phyloP scores from a whole-genome alignment of 1,140 invertebrate species.

The Diorhabda sublineata region DNA sequence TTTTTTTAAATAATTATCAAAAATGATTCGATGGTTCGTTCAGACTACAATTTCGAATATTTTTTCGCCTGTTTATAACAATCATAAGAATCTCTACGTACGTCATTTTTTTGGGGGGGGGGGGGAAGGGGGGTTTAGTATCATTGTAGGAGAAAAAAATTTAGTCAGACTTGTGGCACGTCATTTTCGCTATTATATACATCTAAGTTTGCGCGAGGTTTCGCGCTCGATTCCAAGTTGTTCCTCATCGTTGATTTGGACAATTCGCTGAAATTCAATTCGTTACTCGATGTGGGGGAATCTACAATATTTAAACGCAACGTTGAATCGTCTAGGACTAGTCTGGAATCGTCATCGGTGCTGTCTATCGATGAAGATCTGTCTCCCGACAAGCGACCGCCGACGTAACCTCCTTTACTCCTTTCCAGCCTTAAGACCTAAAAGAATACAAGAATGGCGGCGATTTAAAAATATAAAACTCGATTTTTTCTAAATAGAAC shows the following conservation, averaged over 20 bases:
- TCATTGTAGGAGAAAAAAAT: no score
- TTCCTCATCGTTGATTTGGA: slow-evolving; percentile 4
- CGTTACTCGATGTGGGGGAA: slow-evolving; percentile 34
- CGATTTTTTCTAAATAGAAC: no score
- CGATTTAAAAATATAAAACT: no score
- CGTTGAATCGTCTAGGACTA: slow-evolving; percentile 42
- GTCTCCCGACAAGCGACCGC: slow-evolving; percentile 30
- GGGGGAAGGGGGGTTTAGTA: no score
- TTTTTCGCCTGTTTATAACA: no score
- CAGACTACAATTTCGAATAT: no score
- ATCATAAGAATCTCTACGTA: no score
- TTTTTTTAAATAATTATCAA: no score
- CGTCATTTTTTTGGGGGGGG: no score
- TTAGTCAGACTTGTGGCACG: slow-evolving; percentile 22
- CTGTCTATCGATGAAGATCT: slow-evolving; percentile 43
- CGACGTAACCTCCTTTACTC: slow-evolving; percentile 27
- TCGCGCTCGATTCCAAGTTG: slow-evolving; percentile 34
- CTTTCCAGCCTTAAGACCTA: slow-evolving; percentile 46
- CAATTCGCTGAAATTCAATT: slow-evolving; percentile 32
- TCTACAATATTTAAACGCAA: slow-evolving; percentile 39
- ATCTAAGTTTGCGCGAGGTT: slow-evolving; percentile 27
- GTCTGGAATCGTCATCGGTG: slow-evolving; percentile 43
- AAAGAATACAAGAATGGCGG: no score
- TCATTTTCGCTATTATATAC: slow-evolving; percentile 19
- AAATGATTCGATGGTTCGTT: no score